Evolutionary conservation across 2,113 vertebrate genomes (phyloP).

Genomic region (Clarias batrachus): DNA sequence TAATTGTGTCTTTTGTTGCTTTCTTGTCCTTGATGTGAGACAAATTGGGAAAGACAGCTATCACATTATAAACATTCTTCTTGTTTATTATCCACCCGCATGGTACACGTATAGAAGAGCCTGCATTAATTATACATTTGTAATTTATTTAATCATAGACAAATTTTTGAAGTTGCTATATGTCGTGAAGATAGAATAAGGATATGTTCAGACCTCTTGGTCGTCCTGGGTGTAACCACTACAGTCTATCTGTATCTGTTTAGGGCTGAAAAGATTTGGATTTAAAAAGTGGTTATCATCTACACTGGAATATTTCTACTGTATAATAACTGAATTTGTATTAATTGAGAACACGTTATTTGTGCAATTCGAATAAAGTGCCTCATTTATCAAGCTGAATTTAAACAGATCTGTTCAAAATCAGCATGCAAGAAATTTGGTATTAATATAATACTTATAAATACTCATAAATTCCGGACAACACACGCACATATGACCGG

Average conservation of each 20-base stretch:
- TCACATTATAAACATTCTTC: slow-evolving; percentile 46
- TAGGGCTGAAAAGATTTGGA: neutral
- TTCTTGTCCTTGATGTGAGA: slow-evolving; percentile 65
- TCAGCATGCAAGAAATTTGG: neutral
- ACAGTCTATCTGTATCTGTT: neutral
- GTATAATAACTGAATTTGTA: neutral
- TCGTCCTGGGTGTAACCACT: neutral
- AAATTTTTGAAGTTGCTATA: slow-evolving; percentile 72
- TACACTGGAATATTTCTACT: neutral
- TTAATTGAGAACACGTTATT: neutral
- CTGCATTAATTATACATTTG: slow-evolving; percentile 84
- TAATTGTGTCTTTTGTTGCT: slow-evolving; percentile 88
- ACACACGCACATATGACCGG: too few relatives aligned
- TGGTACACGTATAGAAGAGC: neutral
- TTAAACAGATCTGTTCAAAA: neutral
- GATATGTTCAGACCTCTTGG: slow-evolving; percentile 39
- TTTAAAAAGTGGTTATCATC: neutral
- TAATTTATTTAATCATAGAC: slow-evolving; percentile 80
- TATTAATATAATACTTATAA: neutral
- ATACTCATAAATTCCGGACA: neutral
- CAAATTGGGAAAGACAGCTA: slow-evolving; percentile 72
- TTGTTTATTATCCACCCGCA: slow-evolving; percentile 71
- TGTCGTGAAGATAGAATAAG: slow-evolving; percentile 65
- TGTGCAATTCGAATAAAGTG: neutral
- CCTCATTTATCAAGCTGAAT: neutral